phyloP scores from a whole-genome alignment of 2,113 vertebrate species.

The Hippocampus mohnikei region DNA sequence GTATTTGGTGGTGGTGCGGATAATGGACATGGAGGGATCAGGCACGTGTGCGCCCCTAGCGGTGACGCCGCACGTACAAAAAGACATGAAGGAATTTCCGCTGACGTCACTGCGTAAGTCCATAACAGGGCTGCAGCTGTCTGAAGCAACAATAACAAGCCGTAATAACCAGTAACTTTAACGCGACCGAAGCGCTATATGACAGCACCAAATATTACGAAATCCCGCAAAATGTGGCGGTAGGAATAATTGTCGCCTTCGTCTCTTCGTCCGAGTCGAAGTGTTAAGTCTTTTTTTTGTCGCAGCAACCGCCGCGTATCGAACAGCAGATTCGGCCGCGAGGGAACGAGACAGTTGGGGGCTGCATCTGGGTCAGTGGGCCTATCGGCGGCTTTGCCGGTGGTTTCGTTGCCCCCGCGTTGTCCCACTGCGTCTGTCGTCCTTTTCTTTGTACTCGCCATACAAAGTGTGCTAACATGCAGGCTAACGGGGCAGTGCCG shows the following conservation, averaged over 20 bases:
- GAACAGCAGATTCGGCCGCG: constrained; percentile 79
- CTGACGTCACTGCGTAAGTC: constrained; percentile 78
- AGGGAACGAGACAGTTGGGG: constrained; percentile 80
- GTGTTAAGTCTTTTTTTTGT: constrained; percentile 72
- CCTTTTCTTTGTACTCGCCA: constrained; percentile 21
- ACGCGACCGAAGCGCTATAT: constrained; percentile 8
- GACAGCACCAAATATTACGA: constrained; percentile 44
- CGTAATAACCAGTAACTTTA: constrained; percentile 19
- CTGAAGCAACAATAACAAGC: constrained; percentile 77
- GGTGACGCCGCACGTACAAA: constrained; percentile 52
- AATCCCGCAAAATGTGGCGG: constrained; percentile 71
- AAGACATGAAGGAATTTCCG: constrained; percentile 79
- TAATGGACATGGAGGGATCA: not conserved
- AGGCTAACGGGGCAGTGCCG: constrained; percentile 86
- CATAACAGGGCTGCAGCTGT: constrained; percentile 77
- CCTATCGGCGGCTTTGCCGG: constrained; percentile 68
- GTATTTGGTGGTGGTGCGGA: not conserved
- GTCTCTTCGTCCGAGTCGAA: constrained; percentile 80
- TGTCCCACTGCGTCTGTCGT: constrained; percentile 29
- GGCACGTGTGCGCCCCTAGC: constrained; percentile 8
- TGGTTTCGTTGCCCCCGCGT: constrained; percentile 28
- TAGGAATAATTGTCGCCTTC: constrained; percentile 78
- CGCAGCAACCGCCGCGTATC: constrained; percentile 80
- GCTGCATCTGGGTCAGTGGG: constrained; percentile 84
- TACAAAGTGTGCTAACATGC: constrained; percentile 76